Evolutionary conservation across 2,113 vertebrate genomes (phyloP).

Genomic region (Malurus alboscapulatus): DNA sequence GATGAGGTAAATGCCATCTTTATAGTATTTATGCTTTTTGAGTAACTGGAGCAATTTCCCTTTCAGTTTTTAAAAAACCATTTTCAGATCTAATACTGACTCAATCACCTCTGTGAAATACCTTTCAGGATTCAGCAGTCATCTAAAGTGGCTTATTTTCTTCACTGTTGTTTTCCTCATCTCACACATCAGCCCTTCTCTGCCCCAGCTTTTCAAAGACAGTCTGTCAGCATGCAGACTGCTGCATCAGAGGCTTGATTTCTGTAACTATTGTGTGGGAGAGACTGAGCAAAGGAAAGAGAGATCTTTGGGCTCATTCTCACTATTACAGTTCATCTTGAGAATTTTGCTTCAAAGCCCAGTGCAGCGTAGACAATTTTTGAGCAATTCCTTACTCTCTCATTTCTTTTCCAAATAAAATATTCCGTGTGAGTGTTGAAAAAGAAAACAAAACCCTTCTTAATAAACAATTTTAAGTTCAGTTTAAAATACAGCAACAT

Average conservation of each 20-base stretch:
- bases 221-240: background rate
- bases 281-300: background rate
- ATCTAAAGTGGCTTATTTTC: constrained; percentile 16
- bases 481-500: background rate
- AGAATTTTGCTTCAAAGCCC: background rate
- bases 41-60: constrained; percentile 26
- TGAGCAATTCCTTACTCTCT: background rate
- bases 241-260: background rate
- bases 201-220: background rate
- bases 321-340: background rate
- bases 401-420: background rate
- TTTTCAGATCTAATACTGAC: background rate
- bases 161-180: constrained; percentile 13
- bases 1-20: constrained; percentile 2
- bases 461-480: background rate
- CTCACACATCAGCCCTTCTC: background rate
- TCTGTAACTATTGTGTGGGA: background rate
- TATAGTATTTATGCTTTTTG: background rate
- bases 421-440: background rate
- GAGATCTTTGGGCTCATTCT: background rate
- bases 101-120: background rate
- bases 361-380: background rate
- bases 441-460: background rate
- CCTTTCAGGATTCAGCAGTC: background rate
- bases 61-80: constrained; percentile 19